phyloP scores from a whole-genome alignment of 2,113 vertebrate species.

The Sinocyclocheilus anophthalmus region DNA sequence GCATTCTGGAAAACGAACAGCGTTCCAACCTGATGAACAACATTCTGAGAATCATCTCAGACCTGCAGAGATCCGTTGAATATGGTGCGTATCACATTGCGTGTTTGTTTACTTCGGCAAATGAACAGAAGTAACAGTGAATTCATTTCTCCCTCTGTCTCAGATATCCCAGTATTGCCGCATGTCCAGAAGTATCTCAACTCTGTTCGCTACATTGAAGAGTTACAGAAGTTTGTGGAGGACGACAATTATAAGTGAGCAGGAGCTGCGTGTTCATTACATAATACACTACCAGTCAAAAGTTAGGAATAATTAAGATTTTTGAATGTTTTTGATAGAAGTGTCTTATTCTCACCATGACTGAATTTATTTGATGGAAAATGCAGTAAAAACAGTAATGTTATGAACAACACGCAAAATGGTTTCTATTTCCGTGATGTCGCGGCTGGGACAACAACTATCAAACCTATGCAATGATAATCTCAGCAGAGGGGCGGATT shows the following conservation, averaged over 20 bases:
- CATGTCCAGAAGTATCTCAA: conserved; percentile 98
- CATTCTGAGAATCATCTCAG: conserved; percentile 96
- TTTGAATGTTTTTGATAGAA: not conserved
- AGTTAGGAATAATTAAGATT: not conserved
- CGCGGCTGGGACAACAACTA: too few species aligned
- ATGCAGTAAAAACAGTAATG: not conserved
- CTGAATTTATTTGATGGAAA: not conserved
- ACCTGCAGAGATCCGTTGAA: conserved; percentile 95
- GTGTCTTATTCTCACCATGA: not conserved
- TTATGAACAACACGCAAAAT: not conserved
- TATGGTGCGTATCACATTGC: conserved; percentile 80
- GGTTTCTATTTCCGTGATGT: too few species aligned
- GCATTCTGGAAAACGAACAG: conserved; percentile 97
- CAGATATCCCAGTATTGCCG: conserved; percentile 92
- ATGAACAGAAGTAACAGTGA: not conserved
- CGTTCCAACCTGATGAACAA: conserved; percentile 99
- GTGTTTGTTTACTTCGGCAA: not conserved
- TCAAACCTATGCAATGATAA: too few species aligned
- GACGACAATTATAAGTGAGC: conserved; percentile 99
- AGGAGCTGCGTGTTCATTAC: not conserved
- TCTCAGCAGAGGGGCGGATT: too few species aligned
- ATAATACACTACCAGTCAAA: not conserved
- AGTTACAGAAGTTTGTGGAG: conserved; percentile 98
- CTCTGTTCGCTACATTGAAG: conserved; percentile 97
- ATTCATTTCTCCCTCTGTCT: conserved; percentile 8